These are phyloP conservation scores for Silurus glanis DNA, from an alignment of 2,113 vertebrate species.

Conservation along the genomic window DNA sequence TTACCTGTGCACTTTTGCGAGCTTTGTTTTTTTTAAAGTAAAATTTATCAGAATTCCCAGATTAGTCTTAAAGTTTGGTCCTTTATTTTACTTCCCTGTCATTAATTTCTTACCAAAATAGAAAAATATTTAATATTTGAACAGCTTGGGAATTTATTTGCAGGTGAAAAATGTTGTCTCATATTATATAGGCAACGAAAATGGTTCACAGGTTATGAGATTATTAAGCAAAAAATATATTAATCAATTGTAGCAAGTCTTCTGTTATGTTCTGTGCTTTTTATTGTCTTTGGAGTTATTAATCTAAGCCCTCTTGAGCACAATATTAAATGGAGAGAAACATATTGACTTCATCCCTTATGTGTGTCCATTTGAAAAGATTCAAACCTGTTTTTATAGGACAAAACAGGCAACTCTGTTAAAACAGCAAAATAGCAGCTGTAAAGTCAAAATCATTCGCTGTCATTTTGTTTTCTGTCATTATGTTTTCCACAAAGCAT, in stretches of 20 bases:
- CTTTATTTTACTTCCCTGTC: background rate
- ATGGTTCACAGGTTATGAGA: constrained; percentile 51
- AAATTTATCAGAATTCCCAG: background rate
- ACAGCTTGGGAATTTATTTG: constrained; percentile 38
- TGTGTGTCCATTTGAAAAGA: background rate
- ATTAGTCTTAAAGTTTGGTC: constrained; percentile 6
- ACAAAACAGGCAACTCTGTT: background rate
- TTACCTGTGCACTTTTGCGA: background rate
- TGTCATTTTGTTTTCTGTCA: background rate
- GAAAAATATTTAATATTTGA: background rate
- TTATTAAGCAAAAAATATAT: constrained; percentile 44
- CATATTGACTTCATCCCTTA: background rate
- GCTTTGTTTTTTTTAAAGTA: background rate
- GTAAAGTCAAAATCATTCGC: background rate
- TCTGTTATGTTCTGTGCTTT: background rate
- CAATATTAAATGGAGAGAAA: constrained; percentile 13
- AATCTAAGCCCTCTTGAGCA: background rate
- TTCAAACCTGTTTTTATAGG: background rate
- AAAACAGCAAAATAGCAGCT: background rate
- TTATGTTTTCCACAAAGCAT: background rate
- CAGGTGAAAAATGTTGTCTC: constrained; percentile 48
- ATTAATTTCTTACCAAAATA: background rate
- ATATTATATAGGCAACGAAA: constrained; percentile 46
- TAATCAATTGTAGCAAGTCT: background rate
- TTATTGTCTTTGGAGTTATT: constrained; percentile 2